Evolutionary conservation across 2,113 vertebrate genomes (phyloP), one percentile per base, ranked within the genome.

Genomic region (Gymnobelideus leadbeateri): DNA sequence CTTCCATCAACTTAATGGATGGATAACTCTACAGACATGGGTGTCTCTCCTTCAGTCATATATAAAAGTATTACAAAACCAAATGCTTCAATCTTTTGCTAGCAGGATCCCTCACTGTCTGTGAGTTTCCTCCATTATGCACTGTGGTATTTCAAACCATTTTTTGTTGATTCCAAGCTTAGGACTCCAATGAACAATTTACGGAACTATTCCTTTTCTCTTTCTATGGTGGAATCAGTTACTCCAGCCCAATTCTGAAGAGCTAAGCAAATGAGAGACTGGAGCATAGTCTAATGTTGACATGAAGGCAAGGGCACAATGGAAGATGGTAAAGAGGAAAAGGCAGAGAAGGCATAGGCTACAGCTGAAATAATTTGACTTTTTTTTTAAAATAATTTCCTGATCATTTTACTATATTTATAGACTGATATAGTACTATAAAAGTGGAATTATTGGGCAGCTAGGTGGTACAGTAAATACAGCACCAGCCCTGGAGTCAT

Each of bases 41-140:
- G 98, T 57, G 98, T 98, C 97, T 99, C 98, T 96, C 99, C 99
- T 98, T 99, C 99, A 97, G 99, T 98, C 98, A 99, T 99, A 46
- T 98, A 99, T 21, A 99, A 99, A 94, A 99, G 99, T 77, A 99
- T 99, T 91, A 99, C 98, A 98, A 99, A 99, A 92, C 99, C 99
- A 98, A 99, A 99, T 26, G 99, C 99, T 99, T 98, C 92, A 99
- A 99, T 97, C 99, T 98, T 98, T 99, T 99, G 98, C 98, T 99
- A 97, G 98, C 98, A 96, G 99, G 99, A 98, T 99, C 99, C 96
- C 98, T 98, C 99, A 93, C 99, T 99, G 93, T 99, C 99, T 96
- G 99, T 99, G 96, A 99, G 98, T 95, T 99, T 99, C n/a, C 99
- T 99, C 99, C 99, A 99, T 99, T 99, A 98, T 91, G 99, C 99